Evolutionary conservation across 2,888 invertebrate species (phyloP), one percentile per base, ranked within the genome.

Genomic region (Tiphia femorata): DNA sequence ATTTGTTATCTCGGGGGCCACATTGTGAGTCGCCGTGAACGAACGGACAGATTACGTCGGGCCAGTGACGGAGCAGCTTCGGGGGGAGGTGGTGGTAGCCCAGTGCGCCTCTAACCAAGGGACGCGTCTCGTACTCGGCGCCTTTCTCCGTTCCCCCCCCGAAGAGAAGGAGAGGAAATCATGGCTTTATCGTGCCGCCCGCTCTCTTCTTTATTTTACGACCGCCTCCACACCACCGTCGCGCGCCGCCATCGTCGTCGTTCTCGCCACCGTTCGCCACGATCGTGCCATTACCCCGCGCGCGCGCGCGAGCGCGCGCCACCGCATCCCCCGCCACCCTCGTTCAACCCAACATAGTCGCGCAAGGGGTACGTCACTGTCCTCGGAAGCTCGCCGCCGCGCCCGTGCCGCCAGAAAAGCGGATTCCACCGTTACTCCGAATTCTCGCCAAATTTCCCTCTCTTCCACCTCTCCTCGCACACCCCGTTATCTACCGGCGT

Each of bases 1-100:
- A 83, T 83, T 83, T 83, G 83, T 83, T 83, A 83, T 83, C 83
- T 83, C 83, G 82, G 82, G 81, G 82, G 83, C 83, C 83, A 83
- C 83, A 83, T 83, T 83, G 83, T 83, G 82, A 83, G 78, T 81
- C 80, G 80, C 78, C 80, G 81, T 79, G 81, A 81, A 81, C 80
- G 81, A 81, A 80, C 79, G 83, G 82, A 83, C 83, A 83, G 83
- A 83, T 83, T 83, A 83, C 79, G 81, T 79, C 78, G 80, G 78
- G 78, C 80, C 79, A 82, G 77, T 79, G 79, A 79, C 80, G 80
- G 77, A 76, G 72, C 72, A 72, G 79, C 77, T 73, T 76, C 79
- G 77, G 76, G 76, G 75, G 79, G 80, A 78, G 67, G 29, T 67
- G 68, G 57, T 59, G 55, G 62, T 56, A 54, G 53, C 62, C 58